Base-by-base conservation (phyloP, 1,140 invertebrate genomes). In the Hermetia illucens region DNA sequence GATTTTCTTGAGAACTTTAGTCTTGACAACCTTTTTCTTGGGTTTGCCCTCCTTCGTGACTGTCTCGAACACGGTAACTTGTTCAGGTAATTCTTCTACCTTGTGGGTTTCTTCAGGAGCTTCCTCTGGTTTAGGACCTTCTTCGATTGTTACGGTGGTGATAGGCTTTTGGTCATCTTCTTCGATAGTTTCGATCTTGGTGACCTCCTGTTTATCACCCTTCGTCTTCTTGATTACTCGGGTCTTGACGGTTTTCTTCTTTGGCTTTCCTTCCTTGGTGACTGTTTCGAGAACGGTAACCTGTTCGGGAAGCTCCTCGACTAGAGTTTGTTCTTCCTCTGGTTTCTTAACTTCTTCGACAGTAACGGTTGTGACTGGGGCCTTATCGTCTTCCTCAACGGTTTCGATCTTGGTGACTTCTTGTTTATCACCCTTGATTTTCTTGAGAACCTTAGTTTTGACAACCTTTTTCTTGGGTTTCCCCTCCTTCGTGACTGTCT, bases 401-500 rank as follows among this genome's bases (percentile, higher is more conserved):
- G 55, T 60, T 5, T 61, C 51, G 34, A 58, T 56, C 37, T 53
- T 46, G n/a, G 46, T 58, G 17, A 55, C 48, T 45, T 54, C 46
- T 47, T 62, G 51, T 21, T 52, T 49, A 2, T 41, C 42, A 18
- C 50, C 53, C 17, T 47, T 51, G 17, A 50, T 45, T 40, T 49
- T 57, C 38, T 52, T 47, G 38, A 49, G 51, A 0, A 48, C 40
- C 17, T 46, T 45, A 30, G 52, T 53, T 31, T 43, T 53, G 0
- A 40, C 45, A 8, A 46, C 45, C 8, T 36, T 38, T 20, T 44
- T 35, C 30, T 29, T 37, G 2, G 34, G 34, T 20, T 34, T 31
- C 3, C 43, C 43, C 4, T 41, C 39, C 35, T 40, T 1, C 6
- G 36, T 42, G 49, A 8, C 53, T 21, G 41, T 21, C 18, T 46